A percentile compares a stretch with the other conserved stretches of the same genome.
Evolutionary conservation across 2,888 invertebrate genomes (phyloP).

Genomic region (Periphyllus acericola): DNA sequence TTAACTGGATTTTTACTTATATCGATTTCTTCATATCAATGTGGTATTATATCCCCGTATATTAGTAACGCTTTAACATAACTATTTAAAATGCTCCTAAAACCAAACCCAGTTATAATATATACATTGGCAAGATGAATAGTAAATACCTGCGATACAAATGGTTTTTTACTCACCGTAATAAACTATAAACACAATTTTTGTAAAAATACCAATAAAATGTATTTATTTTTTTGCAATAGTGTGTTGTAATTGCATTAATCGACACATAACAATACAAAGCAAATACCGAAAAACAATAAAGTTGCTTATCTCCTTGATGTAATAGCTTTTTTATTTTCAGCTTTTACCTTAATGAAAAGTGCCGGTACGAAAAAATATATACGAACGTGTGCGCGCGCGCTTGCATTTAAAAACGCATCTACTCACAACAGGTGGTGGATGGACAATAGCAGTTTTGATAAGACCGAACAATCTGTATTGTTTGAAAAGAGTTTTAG

Average conservation of each 20-base stretch:
- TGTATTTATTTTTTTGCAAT: no score
- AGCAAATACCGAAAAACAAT: neutral
- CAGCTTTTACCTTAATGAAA: conserved; percentile 28
- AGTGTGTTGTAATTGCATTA: neutral
- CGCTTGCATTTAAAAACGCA: neutral
- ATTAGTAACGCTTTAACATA: no score
- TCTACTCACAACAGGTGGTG: conserved; percentile 32
- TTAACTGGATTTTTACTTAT: no score
- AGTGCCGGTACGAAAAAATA: neutral
- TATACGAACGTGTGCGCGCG: neutral
- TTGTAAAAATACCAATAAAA: no score
- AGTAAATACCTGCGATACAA: no score
- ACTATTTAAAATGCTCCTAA: no score
- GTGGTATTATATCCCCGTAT: no score
- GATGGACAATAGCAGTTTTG: conserved; percentile 35
- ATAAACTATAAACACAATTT: no score
- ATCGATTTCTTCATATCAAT: no score
- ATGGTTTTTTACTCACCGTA: no score
- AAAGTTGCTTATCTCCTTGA: neutral
- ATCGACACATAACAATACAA: neutral
- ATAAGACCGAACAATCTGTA: conserved; percentile 23
- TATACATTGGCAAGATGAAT: no score
- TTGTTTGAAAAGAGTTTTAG: conserved; percentile 10
- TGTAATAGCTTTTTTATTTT: neutral
- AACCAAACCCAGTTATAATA: no score